Evolutionary conservation across 2,888 invertebrate genomes (phyloP).

Genomic region (Mesorhabditis belari): DNA sequence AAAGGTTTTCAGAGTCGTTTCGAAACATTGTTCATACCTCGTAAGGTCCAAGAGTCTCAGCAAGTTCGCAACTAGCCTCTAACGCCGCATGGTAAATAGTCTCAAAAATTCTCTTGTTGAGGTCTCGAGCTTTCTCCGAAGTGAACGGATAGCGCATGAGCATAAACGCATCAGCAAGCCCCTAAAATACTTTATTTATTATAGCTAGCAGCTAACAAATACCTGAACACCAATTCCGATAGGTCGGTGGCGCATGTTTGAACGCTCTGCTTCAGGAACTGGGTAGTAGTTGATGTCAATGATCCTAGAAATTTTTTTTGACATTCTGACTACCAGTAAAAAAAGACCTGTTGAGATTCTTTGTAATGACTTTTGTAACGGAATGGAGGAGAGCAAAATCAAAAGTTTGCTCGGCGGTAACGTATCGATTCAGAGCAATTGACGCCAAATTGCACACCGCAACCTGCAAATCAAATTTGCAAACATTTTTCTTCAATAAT

Average conservation of each 20-base stretch:
- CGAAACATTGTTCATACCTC: too few relatives aligned
- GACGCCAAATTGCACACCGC: conserved; percentile 98
- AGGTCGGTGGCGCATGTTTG: conserved; percentile 72
- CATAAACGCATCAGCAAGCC: conserved; percentile 91
- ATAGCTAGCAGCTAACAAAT: background rate
- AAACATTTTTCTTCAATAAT: conserved; percentile 6
- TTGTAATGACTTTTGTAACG: conserved; percentile 57
- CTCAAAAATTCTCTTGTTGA: conserved; percentile 94
- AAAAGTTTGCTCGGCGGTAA: conserved; percentile 68
- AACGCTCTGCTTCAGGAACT: conserved; percentile 69
- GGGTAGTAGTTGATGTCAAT: conserved; percentile 96
- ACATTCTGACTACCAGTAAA: conserved; percentile 53
- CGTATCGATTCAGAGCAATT: conserved; percentile 89
- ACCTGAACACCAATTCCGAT: conserved; percentile 81
- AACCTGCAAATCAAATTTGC: conserved; percentile 56
- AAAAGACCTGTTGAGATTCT: background rate
- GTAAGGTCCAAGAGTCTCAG: conserved; percentile 68
- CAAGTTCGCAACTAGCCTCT: conserved; percentile 88
- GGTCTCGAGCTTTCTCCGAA: conserved; percentile 72
- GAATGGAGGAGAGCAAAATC: conserved; percentile 80
- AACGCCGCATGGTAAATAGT: conserved; percentile 93
- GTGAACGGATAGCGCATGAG: conserved; percentile 87
- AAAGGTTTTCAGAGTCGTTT: too few relatives aligned
- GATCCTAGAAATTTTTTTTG: conserved; percentile 62
- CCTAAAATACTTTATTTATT: conserved; percentile 61